Percentiles rank a stretch among this genome's conserved stretches.
Conservation (phyloP, 2,888 invertebrate genomes). For the Andrena camellia region DNA sequence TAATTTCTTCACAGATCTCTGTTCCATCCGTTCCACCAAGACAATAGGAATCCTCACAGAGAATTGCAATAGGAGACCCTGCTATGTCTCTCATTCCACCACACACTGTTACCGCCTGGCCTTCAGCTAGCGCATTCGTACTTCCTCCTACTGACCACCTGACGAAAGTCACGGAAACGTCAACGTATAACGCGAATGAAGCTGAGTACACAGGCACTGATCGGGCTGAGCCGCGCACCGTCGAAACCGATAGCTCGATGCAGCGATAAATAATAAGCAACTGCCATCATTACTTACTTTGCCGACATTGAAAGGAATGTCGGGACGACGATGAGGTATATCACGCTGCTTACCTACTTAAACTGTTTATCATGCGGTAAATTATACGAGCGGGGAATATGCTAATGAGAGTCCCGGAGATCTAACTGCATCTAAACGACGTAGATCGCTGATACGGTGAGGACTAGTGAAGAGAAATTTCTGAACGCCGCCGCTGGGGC, state of each 20-base stretch:
- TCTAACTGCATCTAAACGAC: constrained; percentile 67
- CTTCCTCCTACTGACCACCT: neutral
- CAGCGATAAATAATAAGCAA: constrained; percentile 56
- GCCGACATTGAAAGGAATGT: constrained; percentile 65
- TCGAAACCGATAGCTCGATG: constrained; percentile 29
- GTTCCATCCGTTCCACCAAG: constrained; percentile 7
- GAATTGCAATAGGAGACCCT: constrained; percentile 1
- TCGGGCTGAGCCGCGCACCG: constrained; percentile 11
- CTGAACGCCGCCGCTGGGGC: constrained; percentile 37
- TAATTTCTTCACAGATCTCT: constrained; percentile 44
- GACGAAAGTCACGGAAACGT: neutral
- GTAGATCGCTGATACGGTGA: constrained; percentile 62
- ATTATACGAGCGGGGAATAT: constrained; percentile 66
- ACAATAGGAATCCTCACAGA: constrained; percentile 26
- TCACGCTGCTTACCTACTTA: constrained; percentile 63
- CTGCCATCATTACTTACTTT: constrained; percentile 58
- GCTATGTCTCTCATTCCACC: constrained; percentile 1
- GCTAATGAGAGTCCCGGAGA: constrained; percentile 61
- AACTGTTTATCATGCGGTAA: constrained; percentile 65
- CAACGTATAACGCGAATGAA: neutral
- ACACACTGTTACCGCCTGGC: neutral
- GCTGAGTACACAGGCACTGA: neutral
- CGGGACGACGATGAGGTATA: constrained; percentile 63
- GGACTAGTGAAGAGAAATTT: constrained; percentile 63
- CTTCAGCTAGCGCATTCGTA: neutral